Percentiles rank a stretch among this genome's conserved stretches.
Evolutionary conservation across 2,797 vertebrate genomes (phyloP).

Genomic region (Coccyzus lansbergi): DNA sequence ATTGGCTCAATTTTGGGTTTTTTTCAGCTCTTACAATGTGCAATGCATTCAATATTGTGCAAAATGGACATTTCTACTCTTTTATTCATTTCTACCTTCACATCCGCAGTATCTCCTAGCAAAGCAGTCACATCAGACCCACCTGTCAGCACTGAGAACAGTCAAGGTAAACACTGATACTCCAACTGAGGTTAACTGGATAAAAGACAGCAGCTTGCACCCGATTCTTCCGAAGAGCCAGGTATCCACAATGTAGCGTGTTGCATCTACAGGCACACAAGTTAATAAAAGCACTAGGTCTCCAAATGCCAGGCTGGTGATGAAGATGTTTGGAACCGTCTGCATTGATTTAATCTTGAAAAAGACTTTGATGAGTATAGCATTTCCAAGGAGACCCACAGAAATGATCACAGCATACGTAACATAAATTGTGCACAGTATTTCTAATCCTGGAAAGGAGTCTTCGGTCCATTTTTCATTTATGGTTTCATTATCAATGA

Average conservation of each 20-base stretch:
- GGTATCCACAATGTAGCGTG: conserved; percentile 79
- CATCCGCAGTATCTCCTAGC: background rate
- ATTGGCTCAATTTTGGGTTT: background rate
- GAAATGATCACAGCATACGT: conserved; percentile 81
- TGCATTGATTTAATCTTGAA: conserved; percentile 86
- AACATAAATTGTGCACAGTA: conserved; percentile 76
- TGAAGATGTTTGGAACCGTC: conserved; percentile 85
- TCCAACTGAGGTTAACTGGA: conserved; percentile 83
- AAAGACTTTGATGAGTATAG: conserved; percentile 84
- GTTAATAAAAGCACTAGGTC: conserved; percentile 82
- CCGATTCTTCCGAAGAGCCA: conserved; percentile 83
- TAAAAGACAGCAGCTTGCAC: conserved; percentile 84
- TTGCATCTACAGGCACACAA: conserved; percentile 82
- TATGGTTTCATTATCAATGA: conserved; percentile 59
- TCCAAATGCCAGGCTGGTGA: conserved; percentile 84
- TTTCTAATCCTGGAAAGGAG: conserved; percentile 76
- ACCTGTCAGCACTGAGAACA: conserved; percentile 86
- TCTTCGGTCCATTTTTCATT: conserved; percentile 67
- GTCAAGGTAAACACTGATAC: conserved; percentile 84
- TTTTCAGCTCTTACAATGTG: background rate
- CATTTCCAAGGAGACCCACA: conserved; percentile 83
- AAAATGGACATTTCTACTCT: background rate
- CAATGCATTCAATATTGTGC: background rate
- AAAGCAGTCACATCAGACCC: conserved; percentile 44
- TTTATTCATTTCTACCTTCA: background rate